Base-by-base conservation (phyloP, 2,888 invertebrate genomes). In the Carterocephalus palaemon region DNA sequence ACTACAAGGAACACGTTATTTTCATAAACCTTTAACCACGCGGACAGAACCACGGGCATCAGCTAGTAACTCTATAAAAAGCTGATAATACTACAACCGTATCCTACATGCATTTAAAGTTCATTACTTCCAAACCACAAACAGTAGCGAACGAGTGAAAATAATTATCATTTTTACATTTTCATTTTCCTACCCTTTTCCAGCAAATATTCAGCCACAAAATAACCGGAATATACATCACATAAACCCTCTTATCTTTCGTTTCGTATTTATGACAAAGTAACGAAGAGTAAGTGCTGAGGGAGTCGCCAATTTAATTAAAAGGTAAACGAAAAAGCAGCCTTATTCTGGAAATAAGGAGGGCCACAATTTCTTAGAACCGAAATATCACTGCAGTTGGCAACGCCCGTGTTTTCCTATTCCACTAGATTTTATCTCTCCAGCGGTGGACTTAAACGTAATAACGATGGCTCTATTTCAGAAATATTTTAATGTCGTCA, bases 351-450 rank as follows among this genome's bases (percentile, higher is more conserved):
- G 36, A 43, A 43, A 31, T 29, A 10, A 19, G 29, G 43, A 13
- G 34, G 34, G 42, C 28, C 38, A 36, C 41, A 34, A 24, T 43
- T 43, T 43, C 43, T 43, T 22, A 37, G 43, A 43, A 43, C 36
- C 36, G 43, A 37, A 43, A 43, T 31, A 43, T 37, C 52, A 54
- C 47, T 56, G 54, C 53, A 54, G 47, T 54, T 52, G 52, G 55
- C 56, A 53, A 54, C 48, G 52, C 49, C 51, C 40, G 49, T 50
- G 51, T 51, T 56, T 52, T 51, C 56, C 50, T 52, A 52, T 55
- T 55, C 53, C 49, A 48, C 53, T 46, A 53, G 55, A 52, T 55
- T 49, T 52, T 52, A 55, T 57, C 55, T 52, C 20, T 15, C n/a
- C 22, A 16, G 34, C 22, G 29, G 28, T 28, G 22, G 29, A 43